A percentile compares a stretch with the other conserved stretches of the same genome.
phyloP scores from a whole-genome alignment of 92 coral and sea anemone species.

The Palythoa grandiflora region DNA sequence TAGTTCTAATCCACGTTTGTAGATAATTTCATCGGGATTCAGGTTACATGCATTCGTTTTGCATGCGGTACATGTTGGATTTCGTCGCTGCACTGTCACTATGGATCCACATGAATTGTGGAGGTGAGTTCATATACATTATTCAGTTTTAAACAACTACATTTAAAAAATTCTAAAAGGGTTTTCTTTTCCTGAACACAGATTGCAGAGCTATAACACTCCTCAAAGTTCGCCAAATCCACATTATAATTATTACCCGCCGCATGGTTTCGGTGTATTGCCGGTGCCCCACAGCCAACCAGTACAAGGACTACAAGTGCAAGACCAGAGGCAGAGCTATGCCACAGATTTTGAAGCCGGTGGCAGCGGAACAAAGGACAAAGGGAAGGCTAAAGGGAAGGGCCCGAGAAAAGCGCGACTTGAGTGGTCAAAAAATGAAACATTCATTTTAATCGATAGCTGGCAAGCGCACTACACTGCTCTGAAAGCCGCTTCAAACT shows the following conservation, averaged over 20 bases:
- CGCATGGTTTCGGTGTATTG: conserved; percentile 23
- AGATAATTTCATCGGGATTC: conserved; percentile 24
- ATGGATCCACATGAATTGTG: conserved; percentile 37
- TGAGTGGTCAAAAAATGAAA: conserved; percentile 37
- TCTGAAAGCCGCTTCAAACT: conserved; percentile 30
- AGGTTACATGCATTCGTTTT: conserved; percentile 39
- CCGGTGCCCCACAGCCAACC: conserved; percentile 25
- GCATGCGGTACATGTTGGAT: conserved; percentile 26
- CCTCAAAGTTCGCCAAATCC: conserved; percentile 17
- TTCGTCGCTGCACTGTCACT: conserved; percentile 39
- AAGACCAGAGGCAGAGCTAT: conserved; percentile 32
- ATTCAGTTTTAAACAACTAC: conserved; percentile 38
- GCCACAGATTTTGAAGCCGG: conserved; percentile 45
- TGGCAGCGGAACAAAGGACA: conserved; percentile 36
- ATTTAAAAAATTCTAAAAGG: conserved; percentile 39
- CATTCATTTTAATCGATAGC: conserved; percentile 25
- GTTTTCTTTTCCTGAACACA: conserved; percentile 45
- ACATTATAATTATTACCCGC: not conserved
- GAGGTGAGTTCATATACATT: conserved; percentile 33
- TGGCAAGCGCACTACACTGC: conserved; percentile 46
- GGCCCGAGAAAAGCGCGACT: conserved; percentile 37
- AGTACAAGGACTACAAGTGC: conserved; percentile 5
- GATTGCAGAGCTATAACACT: conserved; percentile 46
- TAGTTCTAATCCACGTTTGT: not conserved
- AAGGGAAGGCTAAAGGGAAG: conserved; percentile 21